These are phyloP conservation scores for Zosterops hypoxanthus DNA, from an alignment of 2,113 vertebrate genomes.

Conservation along the genomic window DNA sequence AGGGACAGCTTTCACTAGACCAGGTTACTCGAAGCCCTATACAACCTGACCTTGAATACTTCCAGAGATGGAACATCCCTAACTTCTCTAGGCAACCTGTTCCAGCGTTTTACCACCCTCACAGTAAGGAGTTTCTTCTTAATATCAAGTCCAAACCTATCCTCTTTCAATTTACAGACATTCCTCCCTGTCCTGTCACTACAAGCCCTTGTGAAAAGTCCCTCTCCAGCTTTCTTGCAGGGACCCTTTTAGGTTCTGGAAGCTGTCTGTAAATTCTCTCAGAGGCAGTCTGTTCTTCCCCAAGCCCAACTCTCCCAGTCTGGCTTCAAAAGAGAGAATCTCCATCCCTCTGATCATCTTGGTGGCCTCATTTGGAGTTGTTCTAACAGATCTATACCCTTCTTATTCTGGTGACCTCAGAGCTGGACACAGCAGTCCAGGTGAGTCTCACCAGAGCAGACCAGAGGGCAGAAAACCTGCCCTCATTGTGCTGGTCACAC, in stretches of 20 bases:
- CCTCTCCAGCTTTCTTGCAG: not conserved
- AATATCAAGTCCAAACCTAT: not conserved
- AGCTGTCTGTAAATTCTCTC: not conserved
- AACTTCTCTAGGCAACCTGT: not conserved
- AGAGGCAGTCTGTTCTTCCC: not conserved
- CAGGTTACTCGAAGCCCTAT: not conserved
- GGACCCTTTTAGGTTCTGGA: not conserved
- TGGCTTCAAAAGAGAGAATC: not conserved
- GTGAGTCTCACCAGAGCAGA: not conserved
- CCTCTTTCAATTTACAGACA: not conserved
- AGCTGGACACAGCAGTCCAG: not conserved
- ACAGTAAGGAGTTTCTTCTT: not conserved
- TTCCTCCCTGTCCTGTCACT: not conserved
- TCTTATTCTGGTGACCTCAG: not conserved
- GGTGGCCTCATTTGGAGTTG: not conserved
- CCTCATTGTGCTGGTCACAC: accelerated
- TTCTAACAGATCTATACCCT: not conserved
- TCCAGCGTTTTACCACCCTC: not conserved
- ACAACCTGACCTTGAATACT: not conserved
- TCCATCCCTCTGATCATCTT: not conserved
- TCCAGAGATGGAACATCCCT: not conserved
- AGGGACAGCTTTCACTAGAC: not conserved
- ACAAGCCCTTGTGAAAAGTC: not conserved
- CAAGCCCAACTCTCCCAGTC: not conserved
- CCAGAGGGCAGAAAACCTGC: not conserved